Evolutionary conservation across 2,113 vertebrate genomes (phyloP).

Genomic region (Carassius carassius): DNA sequence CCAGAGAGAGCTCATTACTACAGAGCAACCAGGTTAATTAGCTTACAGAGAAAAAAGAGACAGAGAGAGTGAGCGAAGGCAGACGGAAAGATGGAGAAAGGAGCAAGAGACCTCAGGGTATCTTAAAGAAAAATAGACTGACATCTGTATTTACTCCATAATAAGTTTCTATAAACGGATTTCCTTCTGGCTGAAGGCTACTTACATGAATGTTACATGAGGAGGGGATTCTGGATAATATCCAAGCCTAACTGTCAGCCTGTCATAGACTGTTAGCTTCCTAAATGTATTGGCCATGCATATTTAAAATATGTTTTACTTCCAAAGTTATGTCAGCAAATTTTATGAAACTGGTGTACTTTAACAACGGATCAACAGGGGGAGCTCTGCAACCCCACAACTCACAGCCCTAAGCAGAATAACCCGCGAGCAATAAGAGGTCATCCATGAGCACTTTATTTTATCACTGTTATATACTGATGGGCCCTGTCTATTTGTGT

Average conservation of each 20-base stretch:
- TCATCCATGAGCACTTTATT: constrained; percentile 30
- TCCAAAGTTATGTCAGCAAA: constrained; percentile 15
- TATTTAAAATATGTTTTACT: not conserved
- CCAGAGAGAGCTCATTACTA: constrained; percentile 84
- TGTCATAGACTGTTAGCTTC: not conserved
- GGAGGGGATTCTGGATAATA: not conserved
- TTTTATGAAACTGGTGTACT: constrained; percentile 9
- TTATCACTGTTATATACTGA: not conserved
- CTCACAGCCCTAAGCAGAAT: constrained; percentile 38
- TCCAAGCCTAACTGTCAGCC: not conserved
- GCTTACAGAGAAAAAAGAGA: constrained; percentile 68
- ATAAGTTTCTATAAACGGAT: constrained; percentile 72
- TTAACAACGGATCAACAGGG: constrained; percentile 56
- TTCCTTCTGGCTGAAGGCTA: constrained; percentile 60
- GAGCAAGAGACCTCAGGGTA: constrained; percentile 64
- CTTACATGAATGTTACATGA: not conserved
- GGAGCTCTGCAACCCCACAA: constrained; percentile 63
- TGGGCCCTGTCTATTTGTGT: constrained; percentile 14
- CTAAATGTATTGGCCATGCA: not conserved
- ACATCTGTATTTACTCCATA: constrained; percentile 77
- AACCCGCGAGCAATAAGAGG: constrained; percentile 19
- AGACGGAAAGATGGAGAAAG: constrained; percentile 72
- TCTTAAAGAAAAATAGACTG: constrained; percentile 64
- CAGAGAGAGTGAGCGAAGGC: constrained; percentile 61
- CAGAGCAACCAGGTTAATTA: constrained; percentile 81